phyloP scores from a whole-genome alignment of 2,888 invertebrate species.

The Stegana nigrithorax region DNA sequence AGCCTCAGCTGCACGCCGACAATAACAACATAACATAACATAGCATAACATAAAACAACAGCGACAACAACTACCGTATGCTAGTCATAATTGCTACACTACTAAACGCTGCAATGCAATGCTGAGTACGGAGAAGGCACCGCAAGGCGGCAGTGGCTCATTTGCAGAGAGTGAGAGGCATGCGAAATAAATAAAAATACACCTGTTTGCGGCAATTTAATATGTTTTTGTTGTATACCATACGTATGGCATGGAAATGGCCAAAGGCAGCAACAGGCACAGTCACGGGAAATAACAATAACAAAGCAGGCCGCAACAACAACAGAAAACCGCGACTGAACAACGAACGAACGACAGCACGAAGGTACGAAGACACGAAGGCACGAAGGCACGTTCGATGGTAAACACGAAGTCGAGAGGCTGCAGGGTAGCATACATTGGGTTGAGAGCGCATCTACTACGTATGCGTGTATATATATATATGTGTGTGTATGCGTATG shows the following conservation, averaged over 20 bases:
- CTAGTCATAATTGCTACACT: no score
- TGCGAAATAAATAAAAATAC: constrained; percentile 43
- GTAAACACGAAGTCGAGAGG: neutral
- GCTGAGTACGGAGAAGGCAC: no score
- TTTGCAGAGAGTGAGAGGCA: neutral
- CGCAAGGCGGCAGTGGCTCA: no score
- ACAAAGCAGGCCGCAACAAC: no score
- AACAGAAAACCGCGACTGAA: neutral
- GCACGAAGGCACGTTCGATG: neutral
- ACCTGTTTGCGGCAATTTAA: constrained; percentile 59
- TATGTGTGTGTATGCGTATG: neutral
- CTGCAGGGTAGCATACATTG: no score
- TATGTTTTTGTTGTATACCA: no score
- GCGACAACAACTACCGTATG: no score
- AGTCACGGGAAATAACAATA: neutral
- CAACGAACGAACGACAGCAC: no score
- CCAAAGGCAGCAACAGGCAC: neutral
- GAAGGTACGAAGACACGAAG: neutral
- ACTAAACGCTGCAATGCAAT: constrained; percentile 4
- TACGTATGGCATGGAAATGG: constrained; percentile 56
- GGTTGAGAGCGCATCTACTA: no score
- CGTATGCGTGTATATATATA: constrained; percentile 20
- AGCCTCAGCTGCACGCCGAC: no score
- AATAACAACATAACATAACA: no score
- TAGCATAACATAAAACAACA: no score